phyloP scores from a whole-genome alignment of 2,113 vertebrate species.

The Parotia lawesii region DNA sequence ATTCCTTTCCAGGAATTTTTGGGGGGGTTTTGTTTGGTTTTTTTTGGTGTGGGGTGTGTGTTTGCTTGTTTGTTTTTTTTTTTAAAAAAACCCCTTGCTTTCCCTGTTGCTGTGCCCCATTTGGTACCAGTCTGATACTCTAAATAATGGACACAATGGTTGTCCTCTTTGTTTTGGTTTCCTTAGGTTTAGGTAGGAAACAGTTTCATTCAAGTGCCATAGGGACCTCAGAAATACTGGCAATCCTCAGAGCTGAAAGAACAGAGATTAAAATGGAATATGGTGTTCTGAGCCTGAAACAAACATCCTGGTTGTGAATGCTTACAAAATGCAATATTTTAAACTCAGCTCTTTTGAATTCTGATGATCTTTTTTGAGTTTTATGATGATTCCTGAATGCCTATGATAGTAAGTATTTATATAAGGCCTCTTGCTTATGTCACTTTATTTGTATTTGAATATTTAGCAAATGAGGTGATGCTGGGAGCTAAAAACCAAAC shows the following conservation, averaged over 20 bases:
- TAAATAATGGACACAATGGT: neutral
- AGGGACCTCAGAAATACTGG: neutral
- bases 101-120: neutral
- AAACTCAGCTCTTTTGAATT: neutral
- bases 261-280: neutral
- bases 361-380: neutral
- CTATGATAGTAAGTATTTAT: neutral
- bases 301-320: rapidly evolving
- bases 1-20: neutral
- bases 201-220: neutral
- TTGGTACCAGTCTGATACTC: neutral
- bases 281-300: neutral
- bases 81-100: neutral
- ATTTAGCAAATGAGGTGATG: neutral
- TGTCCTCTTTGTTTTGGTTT: neutral
- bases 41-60: neutral
- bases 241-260: neutral
- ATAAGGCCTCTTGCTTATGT: neutral
- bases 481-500: neutral
- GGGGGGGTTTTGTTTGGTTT: neutral
- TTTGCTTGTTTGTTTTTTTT: neutral
- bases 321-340: neutral
- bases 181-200: neutral
- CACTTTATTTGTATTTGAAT: neutral
- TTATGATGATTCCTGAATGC: neutral